Base-by-base conservation (phyloP, 2,888 invertebrate genomes). In the Drosophila atripex region DNA sequence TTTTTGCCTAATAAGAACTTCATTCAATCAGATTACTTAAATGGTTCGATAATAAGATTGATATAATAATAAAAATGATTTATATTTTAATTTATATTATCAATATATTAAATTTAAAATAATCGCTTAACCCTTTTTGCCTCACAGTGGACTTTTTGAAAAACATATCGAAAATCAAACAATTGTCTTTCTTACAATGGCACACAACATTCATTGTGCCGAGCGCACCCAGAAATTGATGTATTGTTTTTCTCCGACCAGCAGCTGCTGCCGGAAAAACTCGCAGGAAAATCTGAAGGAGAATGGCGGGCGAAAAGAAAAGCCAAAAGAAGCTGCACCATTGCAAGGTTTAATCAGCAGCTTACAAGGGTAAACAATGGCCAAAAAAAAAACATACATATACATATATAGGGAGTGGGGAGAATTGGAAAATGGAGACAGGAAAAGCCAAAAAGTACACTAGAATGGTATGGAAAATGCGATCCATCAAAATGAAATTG, bases 401-500 rank as follows among this genome's bases (percentile, higher is more conserved):
- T 38, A 28, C 3, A 2, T 35, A 35, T 14, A 35, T n/a, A n/a
- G 6, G 28, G 35, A 23, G 1, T 38, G 49, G 2, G n/a, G 11
- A 35, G 38, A 18, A 23, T 1, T 5, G n/a, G 11, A 23, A 21
- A 18, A 21, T 3, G 53, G 39, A 41, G 49, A 49, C n/a, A 21
- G 53, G 32, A 39, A 73, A 76, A 82, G 82, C 72, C 82, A 74
- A 57, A 68, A 78, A 86, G 71, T 77, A 59, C 60, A 58, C 18
- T 59, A 55, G 21, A 18, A 21, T 23, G 32, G 47, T 46, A 6
- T 18, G 63, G 49, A 76, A 78, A 74, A 70, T 77, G 73, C 78
- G 84, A 85, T 85, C 87, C 73, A 88, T 85, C 85, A 85, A 88
- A 84, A 86, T 88, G 84, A 86, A 85, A 86, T 88, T 84, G 88